Evolutionary conservation across 2,888 invertebrate species (phyloP).

Genomic region (Teleogryllus oceanicus): DNA sequence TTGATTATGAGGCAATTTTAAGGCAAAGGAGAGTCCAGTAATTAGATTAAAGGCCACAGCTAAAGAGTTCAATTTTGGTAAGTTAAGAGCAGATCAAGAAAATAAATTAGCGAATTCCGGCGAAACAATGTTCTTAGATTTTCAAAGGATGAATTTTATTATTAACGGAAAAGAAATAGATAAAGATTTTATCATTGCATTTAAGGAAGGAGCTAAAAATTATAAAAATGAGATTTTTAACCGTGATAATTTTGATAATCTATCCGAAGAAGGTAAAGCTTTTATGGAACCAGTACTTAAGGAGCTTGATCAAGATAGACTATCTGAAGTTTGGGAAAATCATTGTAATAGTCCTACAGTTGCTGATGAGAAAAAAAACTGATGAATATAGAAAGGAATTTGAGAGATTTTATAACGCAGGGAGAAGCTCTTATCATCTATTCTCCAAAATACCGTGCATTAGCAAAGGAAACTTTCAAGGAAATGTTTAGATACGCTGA

Average conservation of each 20-base stretch:
- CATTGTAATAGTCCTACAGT: constrained; percentile 30
- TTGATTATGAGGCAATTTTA: no score
- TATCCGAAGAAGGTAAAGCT: background rate
- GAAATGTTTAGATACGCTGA: constrained; percentile 35
- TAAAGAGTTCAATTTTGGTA: no score
- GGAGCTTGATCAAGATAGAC: constrained; percentile 24
- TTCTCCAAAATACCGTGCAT: constrained; percentile 33
- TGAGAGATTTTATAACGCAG: constrained; percentile 33
- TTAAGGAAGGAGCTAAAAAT: constrained; percentile 35
- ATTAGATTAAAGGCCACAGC: no score
- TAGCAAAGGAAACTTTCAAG: constrained; percentile 35
- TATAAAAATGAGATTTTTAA: background rate
- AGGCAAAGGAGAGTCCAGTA: no score
- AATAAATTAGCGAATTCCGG: no score
- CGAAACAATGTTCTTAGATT: background rate
- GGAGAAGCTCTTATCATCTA: constrained; percentile 31
- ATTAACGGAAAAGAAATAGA: constrained; percentile 35
- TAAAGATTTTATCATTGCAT: constrained; percentile 32
- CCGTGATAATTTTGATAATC: background rate
- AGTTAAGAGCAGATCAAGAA: no score
- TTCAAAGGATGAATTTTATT: constrained; percentile 33
- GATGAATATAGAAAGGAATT: constrained; percentile 31
- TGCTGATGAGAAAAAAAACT: constrained; percentile 33
- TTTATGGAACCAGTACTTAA: no score
- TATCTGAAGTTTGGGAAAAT: constrained; percentile 29